Percentiles rank a stretch among this genome's conserved stretches.
Conservation (phyloP, 2,113 vertebrate genomes). For the Oncorhynchus mykiss region DNA sequence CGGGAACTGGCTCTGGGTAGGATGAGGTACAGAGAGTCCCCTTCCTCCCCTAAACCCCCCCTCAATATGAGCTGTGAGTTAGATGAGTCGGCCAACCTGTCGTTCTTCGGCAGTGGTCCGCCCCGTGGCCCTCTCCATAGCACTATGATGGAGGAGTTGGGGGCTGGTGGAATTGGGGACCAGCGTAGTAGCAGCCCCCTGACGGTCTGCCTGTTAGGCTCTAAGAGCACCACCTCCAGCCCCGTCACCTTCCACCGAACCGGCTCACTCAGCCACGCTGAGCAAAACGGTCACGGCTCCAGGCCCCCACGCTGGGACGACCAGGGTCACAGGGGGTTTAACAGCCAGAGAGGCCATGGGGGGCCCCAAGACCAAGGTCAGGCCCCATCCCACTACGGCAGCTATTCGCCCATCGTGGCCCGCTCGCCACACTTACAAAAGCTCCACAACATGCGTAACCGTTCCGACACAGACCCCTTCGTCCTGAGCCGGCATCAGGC, state of each 20-base stretch:
- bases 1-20: slow-evolving; percentile 70
- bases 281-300: slow-evolving; percentile 77
- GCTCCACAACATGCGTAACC: slow-evolving; percentile 64
- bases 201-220: slow-evolving; percentile 65
- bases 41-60: slow-evolving; percentile 66
- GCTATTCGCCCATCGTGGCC: slow-evolving; percentile 68
- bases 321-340: slow-evolving; percentile 7
- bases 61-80: slow-evolving; percentile 70
- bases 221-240: slow-evolving; percentile 77
- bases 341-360: slow-evolving; percentile 23
- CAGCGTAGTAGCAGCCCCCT: slow-evolving; percentile 69
- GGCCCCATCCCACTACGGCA: slow-evolving; percentile 35
- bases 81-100: slow-evolving; percentile 69
- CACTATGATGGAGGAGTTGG: slow-evolving; percentile 76
- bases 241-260: slow-evolving; percentile 74
- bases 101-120: slow-evolving; percentile 64
- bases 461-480: slow-evolving; percentile 75
- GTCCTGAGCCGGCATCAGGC: slow-evolving; percentile 77
- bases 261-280: slow-evolving; percentile 70
- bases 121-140: slow-evolving; percentile 74
- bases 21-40: slow-evolving; percentile 72
- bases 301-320: slow-evolving; percentile 44
- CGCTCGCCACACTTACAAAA: slow-evolving; percentile 63
- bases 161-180: slow-evolving; percentile 35
- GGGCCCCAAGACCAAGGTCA: slow-evolving; percentile 45